These are phyloP conservation scores for Orycteropus afer DNA, from an alignment of 2,113 vertebrate species.

Conservation along the genomic window DNA sequence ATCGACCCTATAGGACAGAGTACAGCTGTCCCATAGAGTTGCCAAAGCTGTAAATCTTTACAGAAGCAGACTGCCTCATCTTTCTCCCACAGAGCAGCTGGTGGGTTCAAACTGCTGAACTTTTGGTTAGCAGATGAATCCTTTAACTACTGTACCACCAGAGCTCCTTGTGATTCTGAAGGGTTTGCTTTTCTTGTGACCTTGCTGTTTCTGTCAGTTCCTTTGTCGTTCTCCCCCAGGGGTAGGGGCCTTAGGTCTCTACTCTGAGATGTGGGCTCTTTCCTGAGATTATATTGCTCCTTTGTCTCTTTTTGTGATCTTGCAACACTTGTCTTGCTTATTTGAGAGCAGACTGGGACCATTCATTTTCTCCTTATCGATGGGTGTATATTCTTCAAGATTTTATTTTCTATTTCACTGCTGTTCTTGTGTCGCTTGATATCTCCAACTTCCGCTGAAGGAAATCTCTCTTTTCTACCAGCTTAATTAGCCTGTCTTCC, in stretches of 20 bases:
- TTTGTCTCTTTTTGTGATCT: background rate
- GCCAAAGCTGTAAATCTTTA: too few relatives aligned
- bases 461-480: background rate
- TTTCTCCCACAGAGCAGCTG: too few relatives aligned
- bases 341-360: background rate
- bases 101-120: too few relatives aligned
- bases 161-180: too few relatives aligned
- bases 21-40: too few relatives aligned
- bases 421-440: background rate
- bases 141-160: too few relatives aligned
- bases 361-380: background rate
- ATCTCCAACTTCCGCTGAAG: background rate
- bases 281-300: background rate
- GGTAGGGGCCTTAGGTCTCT: too few relatives aligned
- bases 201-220: background rate
- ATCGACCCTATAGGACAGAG: too few relatives aligned
- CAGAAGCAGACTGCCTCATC: too few relatives aligned
- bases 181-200: background rate
- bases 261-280: background rate
- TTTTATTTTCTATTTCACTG: background rate
- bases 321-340: background rate
- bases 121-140: too few relatives aligned
- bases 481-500: background rate
- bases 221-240: background rate
- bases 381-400: background rate